Evolutionary conservation across 2,888 invertebrate species (phyloP).

Genomic region (Clivina fossor): DNA sequence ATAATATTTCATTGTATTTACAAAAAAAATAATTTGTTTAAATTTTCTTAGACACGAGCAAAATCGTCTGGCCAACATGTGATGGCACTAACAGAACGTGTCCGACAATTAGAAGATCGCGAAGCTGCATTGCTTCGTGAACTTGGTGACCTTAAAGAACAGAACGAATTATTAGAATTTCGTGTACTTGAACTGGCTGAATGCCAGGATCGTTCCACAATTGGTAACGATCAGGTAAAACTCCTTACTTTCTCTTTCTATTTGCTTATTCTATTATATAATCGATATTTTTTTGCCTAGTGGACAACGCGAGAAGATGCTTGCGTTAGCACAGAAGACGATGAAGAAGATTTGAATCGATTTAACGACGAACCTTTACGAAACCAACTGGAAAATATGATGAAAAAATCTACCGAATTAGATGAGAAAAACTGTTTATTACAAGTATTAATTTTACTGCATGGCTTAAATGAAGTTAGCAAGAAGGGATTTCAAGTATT

Average conservation of each 20-base stretch:
- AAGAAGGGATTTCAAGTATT: too few relatives aligned
- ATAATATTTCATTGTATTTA: neutral
- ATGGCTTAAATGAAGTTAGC: conserved; percentile 58
- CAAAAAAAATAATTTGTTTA: conserved; percentile 12
- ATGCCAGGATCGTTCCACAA: conserved; percentile 52
- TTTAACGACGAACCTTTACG: conserved; percentile 47
- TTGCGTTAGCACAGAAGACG: conserved; percentile 12
- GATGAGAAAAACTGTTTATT: conserved; percentile 65
- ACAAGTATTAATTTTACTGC: conserved; percentile 63
- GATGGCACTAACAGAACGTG: conserved; percentile 50
- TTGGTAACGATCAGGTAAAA: conserved; percentile 38
- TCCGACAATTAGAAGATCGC: conserved; percentile 55
- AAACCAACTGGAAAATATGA: conserved; percentile 44
- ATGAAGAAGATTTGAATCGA: conserved; percentile 40
- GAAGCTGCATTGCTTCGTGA: conserved; percentile 66
- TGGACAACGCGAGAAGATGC: conserved; percentile 24
- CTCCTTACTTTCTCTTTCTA: conserved; percentile 10
- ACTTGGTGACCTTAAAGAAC: conserved; percentile 73
- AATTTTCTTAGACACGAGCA: conserved; percentile 43
- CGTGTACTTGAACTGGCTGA: conserved; percentile 76
- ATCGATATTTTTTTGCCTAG: conserved; percentile 19
- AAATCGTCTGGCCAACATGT: conserved; percentile 45
- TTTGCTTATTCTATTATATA: conserved; percentile 8
- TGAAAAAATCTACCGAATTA: conserved; percentile 48
- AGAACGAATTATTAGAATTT: conserved; percentile 79